Base-by-base conservation (phyloP, 2,113 vertebrate genomes). In the Reinhardtius hippoglossoides region DNA sequence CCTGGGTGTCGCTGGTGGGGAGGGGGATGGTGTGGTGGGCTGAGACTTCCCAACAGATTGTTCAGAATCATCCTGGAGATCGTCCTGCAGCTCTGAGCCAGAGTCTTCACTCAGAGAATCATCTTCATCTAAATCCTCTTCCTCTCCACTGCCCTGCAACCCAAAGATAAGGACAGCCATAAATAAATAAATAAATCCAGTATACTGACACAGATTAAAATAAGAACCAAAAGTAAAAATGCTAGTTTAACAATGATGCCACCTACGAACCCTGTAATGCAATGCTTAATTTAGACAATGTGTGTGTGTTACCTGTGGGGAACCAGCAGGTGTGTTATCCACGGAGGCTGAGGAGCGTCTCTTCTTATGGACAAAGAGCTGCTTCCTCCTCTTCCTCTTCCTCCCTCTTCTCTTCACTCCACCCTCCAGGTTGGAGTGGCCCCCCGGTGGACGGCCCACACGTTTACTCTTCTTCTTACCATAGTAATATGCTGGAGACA, bases 341-440 rank as follows among this genome's bases (percentile, higher is more conserved):
- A 99, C 95, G 0, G 97, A 98, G 3, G 97, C 68, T 23, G 97
- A 97, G 1, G 96, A 96, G 21, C 97, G 96, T 84, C 97, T 97
- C 90, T 98, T 99, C 91, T 99, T 99, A 87, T 98, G 97, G 76
- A 97, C 97, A 87, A 99, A 99, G 78, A 97, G 96, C 85, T 97
- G 96, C 95, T 98, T 98, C 88, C 97, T 94, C 64, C 96, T 97
- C 94, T 98, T 99, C 93, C 96, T 95, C 88, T 95, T 96, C 80
- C 97, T 96, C 67, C 94, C 97, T 78, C 95, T 94, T 87, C 97
- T 97, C 92, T 97, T 99, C 85, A 96, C 94, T 48, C 95, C 96
- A n/a, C 92, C 95, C 46, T 98, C 96, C 87, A 97, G 92, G 90
- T 96, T 98, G 86, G 97, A 95, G 87, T 98, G 96, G 44, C 96